Conservation (phyloP, 2,888 invertebrate genomes). For the Chydorus sphaericus region DNA sequence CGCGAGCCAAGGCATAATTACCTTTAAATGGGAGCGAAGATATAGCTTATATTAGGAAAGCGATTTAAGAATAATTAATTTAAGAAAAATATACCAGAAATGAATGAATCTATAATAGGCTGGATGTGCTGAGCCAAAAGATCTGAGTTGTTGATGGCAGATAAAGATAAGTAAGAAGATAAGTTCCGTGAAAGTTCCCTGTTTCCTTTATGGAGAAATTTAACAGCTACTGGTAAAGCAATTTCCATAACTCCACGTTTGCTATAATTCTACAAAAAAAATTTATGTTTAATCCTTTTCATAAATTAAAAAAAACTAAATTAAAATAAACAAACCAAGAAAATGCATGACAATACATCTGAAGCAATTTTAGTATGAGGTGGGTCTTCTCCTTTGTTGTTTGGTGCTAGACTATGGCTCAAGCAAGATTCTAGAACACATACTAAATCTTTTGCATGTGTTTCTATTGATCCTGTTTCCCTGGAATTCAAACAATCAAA, state of each 20-base stretch:
- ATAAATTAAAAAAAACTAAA: no score
- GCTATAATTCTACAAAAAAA: constrained; percentile 51
- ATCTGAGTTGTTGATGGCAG: constrained; percentile 78
- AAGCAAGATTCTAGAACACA: constrained; percentile 72
- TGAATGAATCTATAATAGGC: constrained; percentile 77
- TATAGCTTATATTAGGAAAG: neutral
- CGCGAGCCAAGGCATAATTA: constrained; percentile 73
- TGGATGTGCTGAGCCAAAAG: constrained; percentile 73
- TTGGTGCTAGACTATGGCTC: constrained; percentile 71
- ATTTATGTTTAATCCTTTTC: no score
- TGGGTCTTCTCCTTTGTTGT: constrained; percentile 66
- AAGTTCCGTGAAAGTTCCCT: constrained; percentile 76
- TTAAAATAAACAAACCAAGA: constrained; percentile 67
- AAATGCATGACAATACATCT: constrained; percentile 86
- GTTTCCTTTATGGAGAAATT: constrained; percentile 79
- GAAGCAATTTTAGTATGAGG: constrained; percentile 93
- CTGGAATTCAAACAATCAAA: constrained; percentile 26
- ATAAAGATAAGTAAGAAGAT: constrained; percentile 79
- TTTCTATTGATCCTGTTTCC: constrained; percentile 73
- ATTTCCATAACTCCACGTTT: constrained; percentile 61
- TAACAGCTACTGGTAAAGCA: constrained; percentile 77
- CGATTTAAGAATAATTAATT: neutral
- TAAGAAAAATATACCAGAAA: constrained; percentile 53
- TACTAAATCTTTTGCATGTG: constrained; percentile 69
- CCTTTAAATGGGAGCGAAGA: constrained; percentile 36